These are phyloP conservation scores for Beaufortia kweichowensis DNA, from an alignment of 2,113 vertebrate genomes.

Conservation along the genomic window DNA sequence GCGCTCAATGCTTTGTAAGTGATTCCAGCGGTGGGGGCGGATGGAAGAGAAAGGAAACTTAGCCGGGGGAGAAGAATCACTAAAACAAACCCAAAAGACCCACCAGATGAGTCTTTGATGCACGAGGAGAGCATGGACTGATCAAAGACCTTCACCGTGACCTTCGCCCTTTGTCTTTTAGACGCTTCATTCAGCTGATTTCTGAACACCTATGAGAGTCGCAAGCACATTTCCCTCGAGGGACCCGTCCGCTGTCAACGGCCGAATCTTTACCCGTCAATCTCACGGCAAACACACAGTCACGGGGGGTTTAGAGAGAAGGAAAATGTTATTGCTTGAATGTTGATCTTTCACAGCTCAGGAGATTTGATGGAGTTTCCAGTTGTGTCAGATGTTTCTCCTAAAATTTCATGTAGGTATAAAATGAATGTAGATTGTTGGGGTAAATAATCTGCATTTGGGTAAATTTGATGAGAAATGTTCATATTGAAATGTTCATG, in stretches of 20 bases:
- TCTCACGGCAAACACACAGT: slow-evolving; percentile 61
- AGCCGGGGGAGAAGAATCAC: slow-evolving; percentile 57
- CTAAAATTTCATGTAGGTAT: too few species aligned
- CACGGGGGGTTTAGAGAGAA: background rate
- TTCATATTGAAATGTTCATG: too few species aligned
- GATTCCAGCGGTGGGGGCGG: slow-evolving; percentile 77
- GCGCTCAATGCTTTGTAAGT: slow-evolving; percentile 77
- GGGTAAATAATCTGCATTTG: too few species aligned
- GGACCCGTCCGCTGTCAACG: slow-evolving; percentile 40
- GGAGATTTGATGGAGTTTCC: too few species aligned
- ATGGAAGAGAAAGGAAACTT: slow-evolving; percentile 72
- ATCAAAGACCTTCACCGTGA: slow-evolving; percentile 75
- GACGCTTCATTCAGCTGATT: slow-evolving; percentile 75
- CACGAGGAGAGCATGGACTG: slow-evolving; percentile 69
- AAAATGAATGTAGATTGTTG: too few species aligned
- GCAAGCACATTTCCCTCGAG: slow-evolving; percentile 69
- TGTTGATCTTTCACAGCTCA: too few species aligned
- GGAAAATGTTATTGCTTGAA: too few species aligned
- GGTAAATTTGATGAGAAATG: too few species aligned
- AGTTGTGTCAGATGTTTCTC: too few species aligned
- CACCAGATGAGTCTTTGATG: slow-evolving; percentile 65
- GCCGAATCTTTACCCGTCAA: slow-evolving; percentile 64
- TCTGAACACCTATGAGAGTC: slow-evolving; percentile 70
- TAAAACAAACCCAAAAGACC: slow-evolving; percentile 48
- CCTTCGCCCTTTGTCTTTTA: slow-evolving; percentile 75